These are phyloP conservation scores for Gobius niger DNA, from an alignment of 2,113 vertebrate genomes.

Conservation along the genomic window DNA sequence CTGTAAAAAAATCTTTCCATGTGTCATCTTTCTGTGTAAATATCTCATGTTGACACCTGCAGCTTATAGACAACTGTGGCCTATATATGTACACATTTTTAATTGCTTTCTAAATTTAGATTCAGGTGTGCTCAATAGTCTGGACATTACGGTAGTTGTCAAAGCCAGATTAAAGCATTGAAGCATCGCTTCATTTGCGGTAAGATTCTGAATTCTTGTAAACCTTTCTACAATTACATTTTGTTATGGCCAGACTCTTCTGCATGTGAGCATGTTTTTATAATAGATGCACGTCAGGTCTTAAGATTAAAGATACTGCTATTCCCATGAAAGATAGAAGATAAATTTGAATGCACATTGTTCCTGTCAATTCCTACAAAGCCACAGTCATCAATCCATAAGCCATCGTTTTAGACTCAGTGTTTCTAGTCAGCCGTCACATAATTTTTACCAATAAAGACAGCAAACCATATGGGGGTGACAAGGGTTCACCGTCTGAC, in stretches of 20 bases:
- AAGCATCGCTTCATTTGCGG: no score
- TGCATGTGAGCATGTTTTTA: neutral
- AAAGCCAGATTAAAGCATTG: no score
- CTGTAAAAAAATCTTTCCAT: no score
- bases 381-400: constrained; percentile 18
- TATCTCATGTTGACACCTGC: no score
- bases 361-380: neutral
- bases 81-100: no score
- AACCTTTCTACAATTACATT: no score
- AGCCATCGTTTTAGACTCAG: constrained; percentile 21
- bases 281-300: neutral
- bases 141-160: no score
- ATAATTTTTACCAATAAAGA: constrained; percentile 44
- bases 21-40: no score
- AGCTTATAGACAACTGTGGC: no score
- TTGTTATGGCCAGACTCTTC: neutral
- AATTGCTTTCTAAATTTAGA: no score
- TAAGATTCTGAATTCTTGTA: no score
- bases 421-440: constrained; percentile 45
- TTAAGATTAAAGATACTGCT: neutral
- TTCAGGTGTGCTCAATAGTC: no score
- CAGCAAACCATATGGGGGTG: neutral
- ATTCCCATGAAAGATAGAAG: constrained; percentile 8
- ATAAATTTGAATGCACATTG: neutral
- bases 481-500: constrained; percentile 38